phyloP scores from a whole-genome alignment of 2,888 invertebrate genomes.

The Caenorhabditis sp. region DNA sequence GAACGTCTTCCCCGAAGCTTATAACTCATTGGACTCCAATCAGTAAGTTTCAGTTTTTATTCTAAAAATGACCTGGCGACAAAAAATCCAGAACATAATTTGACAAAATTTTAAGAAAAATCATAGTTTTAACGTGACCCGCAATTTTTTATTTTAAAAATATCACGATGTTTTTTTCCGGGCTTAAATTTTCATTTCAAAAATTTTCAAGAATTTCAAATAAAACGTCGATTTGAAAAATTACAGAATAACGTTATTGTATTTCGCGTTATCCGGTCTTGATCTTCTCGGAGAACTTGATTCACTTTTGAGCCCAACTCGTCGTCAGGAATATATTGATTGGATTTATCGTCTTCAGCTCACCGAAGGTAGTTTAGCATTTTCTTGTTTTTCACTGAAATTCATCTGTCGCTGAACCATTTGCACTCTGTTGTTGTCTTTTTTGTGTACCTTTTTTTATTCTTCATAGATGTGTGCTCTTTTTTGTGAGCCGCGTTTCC shows the following conservation, averaged over 20 bases:
- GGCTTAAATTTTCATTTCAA: no score
- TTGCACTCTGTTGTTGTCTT: not conserved
- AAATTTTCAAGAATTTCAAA: no score
- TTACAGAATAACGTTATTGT: slow-evolving; percentile 72
- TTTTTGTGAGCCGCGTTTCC: slow-evolving; percentile 29
- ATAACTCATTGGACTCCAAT: slow-evolving; percentile 53
- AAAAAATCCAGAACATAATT: no score
- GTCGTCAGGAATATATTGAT: slow-evolving; percentile 79
- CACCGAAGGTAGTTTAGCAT: slow-evolving; percentile 22
- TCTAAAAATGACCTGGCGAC: no score
- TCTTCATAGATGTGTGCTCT: slow-evolving; percentile 10
- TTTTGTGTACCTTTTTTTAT: not conserved
- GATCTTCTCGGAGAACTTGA: slow-evolving; percentile 85
- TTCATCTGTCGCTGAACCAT: not conserved
- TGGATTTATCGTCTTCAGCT: slow-evolving; percentile 88
- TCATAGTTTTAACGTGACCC: no score
- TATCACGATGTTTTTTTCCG: no score
- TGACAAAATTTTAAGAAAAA: no score
- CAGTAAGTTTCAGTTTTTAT: slow-evolving; percentile 38
- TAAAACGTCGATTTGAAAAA: not conserved
- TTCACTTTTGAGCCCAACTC: slow-evolving; percentile 75
- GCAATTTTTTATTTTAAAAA: no score
- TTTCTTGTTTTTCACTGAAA: slow-evolving; percentile 2
- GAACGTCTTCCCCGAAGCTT: slow-evolving; percentile 53
- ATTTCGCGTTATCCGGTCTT: slow-evolving; percentile 89